Evolutionary conservation across 1,140 invertebrate species (phyloP).

Genomic region (Drosophila novamexicana): DNA sequence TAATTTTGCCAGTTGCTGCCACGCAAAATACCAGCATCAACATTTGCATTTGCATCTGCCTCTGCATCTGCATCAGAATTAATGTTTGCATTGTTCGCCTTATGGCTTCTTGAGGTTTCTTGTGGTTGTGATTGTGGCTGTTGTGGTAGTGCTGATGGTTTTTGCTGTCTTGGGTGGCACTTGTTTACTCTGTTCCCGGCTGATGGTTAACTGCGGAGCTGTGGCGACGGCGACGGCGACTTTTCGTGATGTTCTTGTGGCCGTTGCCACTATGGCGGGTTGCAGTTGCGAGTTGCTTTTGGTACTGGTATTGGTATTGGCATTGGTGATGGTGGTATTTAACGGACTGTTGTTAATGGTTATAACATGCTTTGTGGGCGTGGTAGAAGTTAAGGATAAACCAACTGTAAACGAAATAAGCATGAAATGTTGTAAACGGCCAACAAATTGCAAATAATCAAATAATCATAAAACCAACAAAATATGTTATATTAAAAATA

Average conservation of each 20-base stretch:
- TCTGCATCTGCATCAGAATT: background rate
- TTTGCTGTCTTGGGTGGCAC: constrained; percentile 27
- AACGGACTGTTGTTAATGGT: constrained; percentile 80
- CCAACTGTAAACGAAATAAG: constrained; percentile 83
- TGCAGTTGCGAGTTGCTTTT: constrained; percentile 33
- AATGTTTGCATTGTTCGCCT: constrained; percentile 17
- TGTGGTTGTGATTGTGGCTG: constrained; percentile 40
- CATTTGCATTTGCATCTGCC: background rate
- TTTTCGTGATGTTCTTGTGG: constrained; percentile 47
- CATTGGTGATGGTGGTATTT: constrained; percentile 40
- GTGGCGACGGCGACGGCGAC: constrained; percentile 52
- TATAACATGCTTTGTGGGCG: constrained; percentile 81
- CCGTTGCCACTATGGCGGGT: constrained; percentile 48
- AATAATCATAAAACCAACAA: constrained; percentile 33
- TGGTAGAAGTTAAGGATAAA: constrained; percentile 70
- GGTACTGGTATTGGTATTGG: constrained; percentile 25
- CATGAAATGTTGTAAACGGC: constrained; percentile 70
- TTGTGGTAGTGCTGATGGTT: constrained; percentile 39
- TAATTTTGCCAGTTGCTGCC: constrained; percentile 12
- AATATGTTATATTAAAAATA: background rate
- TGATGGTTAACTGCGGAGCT: constrained; percentile 33
- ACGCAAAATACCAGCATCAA: constrained; percentile 4
- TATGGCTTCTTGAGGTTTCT: constrained; percentile 51
- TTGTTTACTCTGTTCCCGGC: constrained; percentile 26
- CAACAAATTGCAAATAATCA: constrained; percentile 36